Conservation (phyloP, 2,888 invertebrate species). For the Drosophila pegasa region DNA sequence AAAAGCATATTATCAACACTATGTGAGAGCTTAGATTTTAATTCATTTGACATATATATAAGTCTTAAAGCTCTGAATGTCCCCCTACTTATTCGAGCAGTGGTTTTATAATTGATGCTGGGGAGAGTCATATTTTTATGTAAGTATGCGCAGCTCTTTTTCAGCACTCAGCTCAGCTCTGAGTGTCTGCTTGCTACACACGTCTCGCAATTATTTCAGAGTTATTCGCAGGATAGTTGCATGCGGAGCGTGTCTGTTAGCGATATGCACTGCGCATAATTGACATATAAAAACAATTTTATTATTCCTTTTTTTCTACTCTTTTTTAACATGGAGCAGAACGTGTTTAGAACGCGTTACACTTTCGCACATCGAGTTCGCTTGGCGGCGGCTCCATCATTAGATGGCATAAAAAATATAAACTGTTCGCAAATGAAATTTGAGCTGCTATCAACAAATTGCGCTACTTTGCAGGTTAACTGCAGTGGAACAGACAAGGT, state of each 20-base stretch:
- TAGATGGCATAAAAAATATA: slow-evolving; percentile 64
- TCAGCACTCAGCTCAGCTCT: neutral
- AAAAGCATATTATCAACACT: neutral
- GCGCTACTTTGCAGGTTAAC: slow-evolving; percentile 79
- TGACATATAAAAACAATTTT: slow-evolving; percentile 62
- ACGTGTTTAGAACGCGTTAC: slow-evolving; percentile 65
- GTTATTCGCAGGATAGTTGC: slow-evolving; percentile 18
- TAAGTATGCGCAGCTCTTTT: slow-evolving; percentile 3
- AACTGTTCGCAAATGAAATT: slow-evolving; percentile 75
- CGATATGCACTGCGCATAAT: slow-evolving; percentile 46
- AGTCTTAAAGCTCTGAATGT: too few relatives aligned
- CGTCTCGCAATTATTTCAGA: slow-evolving; percentile 38
- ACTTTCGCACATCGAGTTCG: slow-evolving; percentile 31
- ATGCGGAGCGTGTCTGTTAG: slow-evolving; percentile 12
- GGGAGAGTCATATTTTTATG: neutral
- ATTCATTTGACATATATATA: too few relatives aligned
- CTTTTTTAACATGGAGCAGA: slow-evolving; percentile 33
- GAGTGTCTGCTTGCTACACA: slow-evolving; percentile 3
- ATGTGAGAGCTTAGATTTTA: neutral
- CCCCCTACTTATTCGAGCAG: neutral
- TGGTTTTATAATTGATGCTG: neutral
- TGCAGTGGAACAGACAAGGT: slow-evolving; percentile 73
- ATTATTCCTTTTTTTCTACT: slow-evolving; percentile 39
- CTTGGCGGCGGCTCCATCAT: slow-evolving; percentile 43
- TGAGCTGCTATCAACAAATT: slow-evolving; percentile 78